Evolutionary conservation across 1,140 invertebrate genomes (phyloP), one percentile per base, ranked within the genome.

Genomic region (Triops cancriformis): DNA sequence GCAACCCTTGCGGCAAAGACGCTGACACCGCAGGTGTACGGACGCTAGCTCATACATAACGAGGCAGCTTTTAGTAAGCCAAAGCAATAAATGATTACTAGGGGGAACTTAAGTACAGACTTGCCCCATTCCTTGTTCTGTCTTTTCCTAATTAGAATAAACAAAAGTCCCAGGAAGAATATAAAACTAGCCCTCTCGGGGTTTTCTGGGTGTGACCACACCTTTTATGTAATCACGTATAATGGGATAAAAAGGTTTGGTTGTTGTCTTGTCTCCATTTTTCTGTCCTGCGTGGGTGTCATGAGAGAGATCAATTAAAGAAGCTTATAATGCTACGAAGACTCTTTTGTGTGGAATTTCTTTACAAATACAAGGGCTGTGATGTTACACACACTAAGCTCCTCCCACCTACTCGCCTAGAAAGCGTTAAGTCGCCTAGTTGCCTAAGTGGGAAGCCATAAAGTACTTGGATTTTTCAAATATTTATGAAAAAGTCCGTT

Each of bases 21-120:
- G 51, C 51, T 64, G 51, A n/a, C 51, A 23, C n/a, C 23, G 51
- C 51, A 64, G 51, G 51, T n/a, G 51, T 64, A 64, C 18, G 51
- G 51, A 64, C 14, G 23, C 51, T 1, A n/a, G 51, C 51, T 64
- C 23, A 64, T 18, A 18, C 11, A 18, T 64, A 64, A 64, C 18
- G 51, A 23, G 51, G 1, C 18, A 23, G 10, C 51, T 64, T 37
- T 37, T 64, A 64, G 23, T 23, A 64, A 64, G 51, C 18, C 51
- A 64, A 9, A 64, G 51, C 51, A n/a, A 64, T 64, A 64, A 64
- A 64, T 64, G 51, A 64, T 64, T 64, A 64, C 18, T 64, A 45
- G 51, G 51, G 10, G 5, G 23, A 64, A 64, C 14, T 18, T 6
- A 64, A n/a, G 23, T 18, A 64, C 23, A 10, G 51, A 1, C 10